Conservation (phyloP, 2,797 vertebrate genomes). For the Hafferia zeledoni region DNA sequence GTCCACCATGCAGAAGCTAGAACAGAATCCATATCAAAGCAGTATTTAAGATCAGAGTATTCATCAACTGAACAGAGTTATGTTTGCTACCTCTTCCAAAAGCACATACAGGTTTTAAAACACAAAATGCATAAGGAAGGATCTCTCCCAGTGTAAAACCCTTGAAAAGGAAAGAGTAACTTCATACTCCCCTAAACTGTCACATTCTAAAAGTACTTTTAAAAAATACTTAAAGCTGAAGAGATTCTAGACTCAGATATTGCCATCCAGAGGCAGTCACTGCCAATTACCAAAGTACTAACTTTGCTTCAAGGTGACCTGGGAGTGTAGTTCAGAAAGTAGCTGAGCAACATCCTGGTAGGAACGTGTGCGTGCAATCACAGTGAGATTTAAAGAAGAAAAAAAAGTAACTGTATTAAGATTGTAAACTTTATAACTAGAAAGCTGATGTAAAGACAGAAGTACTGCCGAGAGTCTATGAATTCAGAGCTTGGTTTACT, state of each 20-base stretch:
- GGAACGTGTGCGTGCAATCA: not conserved
- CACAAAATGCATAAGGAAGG: not conserved
- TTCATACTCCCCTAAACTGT: not conserved
- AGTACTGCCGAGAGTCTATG: not conserved
- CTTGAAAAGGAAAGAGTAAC: not conserved
- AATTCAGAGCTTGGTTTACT: not conserved
- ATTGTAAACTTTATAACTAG: not conserved
- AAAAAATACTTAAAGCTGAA: not conserved
- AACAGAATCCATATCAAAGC: not conserved
- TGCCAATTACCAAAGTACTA: not conserved
- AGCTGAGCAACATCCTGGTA: not conserved
- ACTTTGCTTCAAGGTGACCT: not conserved
- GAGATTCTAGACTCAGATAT: not conserved
- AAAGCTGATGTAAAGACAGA: not conserved
- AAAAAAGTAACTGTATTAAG: fast-evolving
- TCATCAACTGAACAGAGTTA: not conserved
- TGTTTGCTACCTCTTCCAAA: not conserved
- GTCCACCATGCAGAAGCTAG: not conserved
- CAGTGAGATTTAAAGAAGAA: not conserved
- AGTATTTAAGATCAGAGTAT: not conserved
- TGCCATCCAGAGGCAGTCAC: not conserved
- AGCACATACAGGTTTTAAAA: not conserved
- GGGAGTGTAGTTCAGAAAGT: not conserved
- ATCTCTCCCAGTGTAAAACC: not conserved
- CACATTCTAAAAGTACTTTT: not conserved